Evolutionary conservation across 2,797 vertebrate species (phyloP).

Genomic region (Hyperoplus immaculatus): DNA sequence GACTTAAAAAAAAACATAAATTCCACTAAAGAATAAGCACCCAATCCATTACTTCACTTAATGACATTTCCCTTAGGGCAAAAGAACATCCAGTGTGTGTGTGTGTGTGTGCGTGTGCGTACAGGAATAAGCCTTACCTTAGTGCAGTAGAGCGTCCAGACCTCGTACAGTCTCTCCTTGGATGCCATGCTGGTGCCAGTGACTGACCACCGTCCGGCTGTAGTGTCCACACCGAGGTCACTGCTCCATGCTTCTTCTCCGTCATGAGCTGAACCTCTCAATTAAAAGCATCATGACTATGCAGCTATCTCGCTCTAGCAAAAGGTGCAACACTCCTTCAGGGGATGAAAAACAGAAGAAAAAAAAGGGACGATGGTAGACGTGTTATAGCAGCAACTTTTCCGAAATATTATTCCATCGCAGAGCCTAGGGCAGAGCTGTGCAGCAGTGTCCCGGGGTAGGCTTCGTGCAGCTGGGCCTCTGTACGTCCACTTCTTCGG

Average conservation of each 20-base stretch:
- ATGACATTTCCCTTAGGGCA: constrained; percentile 19
- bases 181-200: constrained; percentile 90
- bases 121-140: constrained; percentile 86
- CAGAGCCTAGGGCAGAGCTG: constrained; percentile 16
- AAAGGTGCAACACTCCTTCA: constrained; percentile 24
- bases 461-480: constrained; percentile 44
- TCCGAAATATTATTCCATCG: constrained; percentile 67
- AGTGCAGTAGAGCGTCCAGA: constrained; percentile 98
- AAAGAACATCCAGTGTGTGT: too few relatives aligned
- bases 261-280: constrained; percentile 53
- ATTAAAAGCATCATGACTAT: constrained; percentile 35
- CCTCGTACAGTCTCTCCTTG: constrained; percentile 96
- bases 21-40: constrained; percentile 15
- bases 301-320: neutral
- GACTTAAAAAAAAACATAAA: constrained; percentile 17
- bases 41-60: constrained; percentile 31
- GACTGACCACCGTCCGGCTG: constrained; percentile 54
- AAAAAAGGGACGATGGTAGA: neutral
- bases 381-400: constrained; percentile 23
- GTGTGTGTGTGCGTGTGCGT: neutral
- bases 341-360: neutral
- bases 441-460: constrained; percentile 26
- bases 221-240: constrained; percentile 64
- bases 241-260: constrained; percentile 71
- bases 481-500: constrained; percentile 30